Conservation (phyloP, 1,140 invertebrate genomes). For the Cydia amplana region DNA sequence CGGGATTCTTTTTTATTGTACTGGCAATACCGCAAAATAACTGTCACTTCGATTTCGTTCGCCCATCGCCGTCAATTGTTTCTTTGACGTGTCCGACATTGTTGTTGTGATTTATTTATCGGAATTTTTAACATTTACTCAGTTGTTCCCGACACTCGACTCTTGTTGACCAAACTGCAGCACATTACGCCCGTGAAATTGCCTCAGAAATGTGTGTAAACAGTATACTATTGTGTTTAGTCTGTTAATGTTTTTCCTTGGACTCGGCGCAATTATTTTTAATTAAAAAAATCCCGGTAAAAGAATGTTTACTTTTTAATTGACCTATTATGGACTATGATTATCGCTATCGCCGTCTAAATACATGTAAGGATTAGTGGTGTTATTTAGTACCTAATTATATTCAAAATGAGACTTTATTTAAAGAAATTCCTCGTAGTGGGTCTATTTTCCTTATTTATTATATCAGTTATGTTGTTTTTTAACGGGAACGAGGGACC, state of each 20-base stretch:
- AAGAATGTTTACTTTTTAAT: not conserved
- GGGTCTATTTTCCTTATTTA: constrained; percentile 7
- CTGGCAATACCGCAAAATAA: too few relatives aligned
- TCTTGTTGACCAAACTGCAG: not conserved
- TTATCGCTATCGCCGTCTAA: not conserved
- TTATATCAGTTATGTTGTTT: not conserved
- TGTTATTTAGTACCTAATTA: not conserved
- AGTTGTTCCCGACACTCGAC: not conserved
- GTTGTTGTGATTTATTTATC: constrained; percentile 30
- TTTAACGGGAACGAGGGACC: not conserved
- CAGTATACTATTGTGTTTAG: not conserved
- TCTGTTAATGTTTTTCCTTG: not conserved
- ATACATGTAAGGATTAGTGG: not conserved
- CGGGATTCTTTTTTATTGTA: too few relatives aligned
- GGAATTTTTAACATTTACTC: constrained; percentile 9
- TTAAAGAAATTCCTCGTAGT: constrained; percentile 39
- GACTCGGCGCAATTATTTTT: constrained; percentile 12
- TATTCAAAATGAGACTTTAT: constrained; percentile 40
- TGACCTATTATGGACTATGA: not conserved
- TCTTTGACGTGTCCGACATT: constrained; percentile 31
- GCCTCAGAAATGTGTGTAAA: not conserved
- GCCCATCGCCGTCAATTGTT: constrained; percentile 17
- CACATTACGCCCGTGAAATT: not conserved
- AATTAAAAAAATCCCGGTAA: constrained; percentile 2
- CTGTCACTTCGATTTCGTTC: not conserved